Evolutionary conservation across 2,113 vertebrate species (phyloP), one percentile per base, ranked within the genome.

Genomic region (Neodon shergylaensis): DNA sequence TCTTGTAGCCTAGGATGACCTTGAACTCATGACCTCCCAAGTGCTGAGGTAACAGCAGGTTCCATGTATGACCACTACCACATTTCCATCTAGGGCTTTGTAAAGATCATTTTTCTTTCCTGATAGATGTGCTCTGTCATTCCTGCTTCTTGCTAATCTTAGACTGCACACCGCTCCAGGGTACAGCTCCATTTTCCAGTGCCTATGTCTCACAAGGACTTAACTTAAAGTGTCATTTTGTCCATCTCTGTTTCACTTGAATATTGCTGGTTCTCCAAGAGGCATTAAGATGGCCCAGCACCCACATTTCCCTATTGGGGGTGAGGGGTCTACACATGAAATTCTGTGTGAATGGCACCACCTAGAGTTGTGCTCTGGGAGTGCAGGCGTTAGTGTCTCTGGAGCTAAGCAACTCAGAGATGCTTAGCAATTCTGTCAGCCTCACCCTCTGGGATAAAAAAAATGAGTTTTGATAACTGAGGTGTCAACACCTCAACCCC

Each of bases 291-390:
- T 31, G 42, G 24, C 72, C 49, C 31, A 3, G 44, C 7, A 47
- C 47, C 65, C 87, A 79, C 52, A 28, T 22, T n/a, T 87, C 13
- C 14, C 26, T 8, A 17, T 39, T 44, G 7, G 13, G 1, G 14
- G 54, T 4, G 10, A 5, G 2, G 26, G 44, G 7, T 63, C 70
- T 26, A 49, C 74, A 63, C 33, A 6, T 54, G 42, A 73, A 95
- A 92, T 85, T 90, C 94, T 93, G 39, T 86, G 97, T 72, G 94
- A 78, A 88, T 13, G 47, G 95, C 47, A 22, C 88, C 96, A 90
- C 95, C 93, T 93, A 79, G 90, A 94, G 76, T 86, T 96, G 97
- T 97, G 92, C 92, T 93, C 90, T 73, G 61, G 93, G 63, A 94
- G 39, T 74, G 47, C 82, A 93, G n/a, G 33, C 86, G 87, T 6